Conservation (phyloP, 2,113 vertebrate species). For the Lycaon pictus region DNA sequence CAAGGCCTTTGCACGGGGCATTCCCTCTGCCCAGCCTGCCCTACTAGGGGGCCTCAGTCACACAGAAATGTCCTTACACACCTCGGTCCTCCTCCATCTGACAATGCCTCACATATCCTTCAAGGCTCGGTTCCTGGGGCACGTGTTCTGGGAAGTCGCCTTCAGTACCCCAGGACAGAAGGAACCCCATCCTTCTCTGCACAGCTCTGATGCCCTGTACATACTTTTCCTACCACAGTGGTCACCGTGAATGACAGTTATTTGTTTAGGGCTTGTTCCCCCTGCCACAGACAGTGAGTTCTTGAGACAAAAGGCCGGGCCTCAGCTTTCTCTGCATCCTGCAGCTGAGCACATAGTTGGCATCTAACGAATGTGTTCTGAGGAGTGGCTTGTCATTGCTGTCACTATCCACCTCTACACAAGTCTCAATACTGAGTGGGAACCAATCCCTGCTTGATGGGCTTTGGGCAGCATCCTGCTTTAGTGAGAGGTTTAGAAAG, state of each 20-base stretch:
- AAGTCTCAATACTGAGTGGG: not conserved
- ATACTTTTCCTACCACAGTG: not conserved
- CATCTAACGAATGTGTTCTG: not conserved
- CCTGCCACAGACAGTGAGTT: not conserved
- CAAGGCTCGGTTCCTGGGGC: not conserved
- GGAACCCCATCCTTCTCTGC: not conserved
- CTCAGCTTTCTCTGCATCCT: not conserved
- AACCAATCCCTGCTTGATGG: not conserved
- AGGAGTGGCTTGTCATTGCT: not conserved
- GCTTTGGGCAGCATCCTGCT: not conserved
- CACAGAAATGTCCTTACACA: not conserved
- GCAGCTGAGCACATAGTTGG: not conserved
- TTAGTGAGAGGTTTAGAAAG: not conserved
- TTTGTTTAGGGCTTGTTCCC: not conserved
- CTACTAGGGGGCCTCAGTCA: not conserved
- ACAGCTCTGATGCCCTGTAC: no score
- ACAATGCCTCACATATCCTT: not conserved
- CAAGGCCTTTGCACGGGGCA: not conserved
- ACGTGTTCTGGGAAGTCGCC: not conserved
- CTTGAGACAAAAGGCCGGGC: not conserved
- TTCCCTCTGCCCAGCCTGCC: not conserved
- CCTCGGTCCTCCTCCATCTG: not conserved
- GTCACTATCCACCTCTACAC: not conserved
- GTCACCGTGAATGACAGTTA: not conserved
- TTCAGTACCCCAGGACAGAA: not conserved